A percentile compares a stretch with the other conserved stretches of the same genome.
Evolutionary conservation across 2,888 invertebrate species (phyloP).

Genomic region (Ernsta delagoae): DNA sequence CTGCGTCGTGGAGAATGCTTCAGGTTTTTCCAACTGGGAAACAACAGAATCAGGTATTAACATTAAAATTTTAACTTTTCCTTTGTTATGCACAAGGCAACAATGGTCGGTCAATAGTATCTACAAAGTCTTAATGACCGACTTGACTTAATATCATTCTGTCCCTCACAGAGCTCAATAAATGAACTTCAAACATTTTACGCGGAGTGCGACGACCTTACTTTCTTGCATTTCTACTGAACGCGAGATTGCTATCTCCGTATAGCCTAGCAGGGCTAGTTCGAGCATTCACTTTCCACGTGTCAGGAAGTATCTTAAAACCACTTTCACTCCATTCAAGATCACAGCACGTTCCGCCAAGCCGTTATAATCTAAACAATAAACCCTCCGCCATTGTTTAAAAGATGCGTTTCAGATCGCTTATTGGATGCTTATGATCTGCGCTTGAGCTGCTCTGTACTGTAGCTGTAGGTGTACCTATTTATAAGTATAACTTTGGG

Average conservation of each 20-base stretch:
- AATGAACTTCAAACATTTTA: slow-evolving; percentile 23
- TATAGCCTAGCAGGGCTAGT: slow-evolving; percentile 52
- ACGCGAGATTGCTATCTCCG: slow-evolving; percentile 60
- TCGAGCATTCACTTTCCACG: slow-evolving; percentile 73
- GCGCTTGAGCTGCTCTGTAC: not conserved
- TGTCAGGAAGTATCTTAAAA: slow-evolving; percentile 73
- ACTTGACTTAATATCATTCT: not conserved
- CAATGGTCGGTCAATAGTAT: no score
- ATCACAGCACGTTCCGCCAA: slow-evolving; percentile 71
- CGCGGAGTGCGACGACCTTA: slow-evolving; percentile 43
- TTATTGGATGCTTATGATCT: slow-evolving; percentile 27
- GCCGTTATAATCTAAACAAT: slow-evolving; percentile 57
- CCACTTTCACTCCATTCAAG: slow-evolving; percentile 83
- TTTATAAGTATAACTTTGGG: no score
- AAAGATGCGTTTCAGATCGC: slow-evolving; percentile 38
- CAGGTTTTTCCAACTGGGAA: no score
- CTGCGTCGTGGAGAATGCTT: no score
- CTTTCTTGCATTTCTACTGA: slow-evolving; percentile 59
- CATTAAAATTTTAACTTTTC: no score
- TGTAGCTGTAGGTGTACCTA: no score
- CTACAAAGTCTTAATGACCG: no score
- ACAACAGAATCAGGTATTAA: no score
- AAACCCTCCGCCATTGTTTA: slow-evolving; percentile 56
- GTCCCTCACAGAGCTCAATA: slow-evolving; percentile 32
- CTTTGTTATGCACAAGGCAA: no score